A percentile compares a stretch with the other conserved stretches of the same genome.
phyloP scores from a whole-genome alignment of 2,888 invertebrate genomes.

The Dermolepida albohirtum region DNA sequence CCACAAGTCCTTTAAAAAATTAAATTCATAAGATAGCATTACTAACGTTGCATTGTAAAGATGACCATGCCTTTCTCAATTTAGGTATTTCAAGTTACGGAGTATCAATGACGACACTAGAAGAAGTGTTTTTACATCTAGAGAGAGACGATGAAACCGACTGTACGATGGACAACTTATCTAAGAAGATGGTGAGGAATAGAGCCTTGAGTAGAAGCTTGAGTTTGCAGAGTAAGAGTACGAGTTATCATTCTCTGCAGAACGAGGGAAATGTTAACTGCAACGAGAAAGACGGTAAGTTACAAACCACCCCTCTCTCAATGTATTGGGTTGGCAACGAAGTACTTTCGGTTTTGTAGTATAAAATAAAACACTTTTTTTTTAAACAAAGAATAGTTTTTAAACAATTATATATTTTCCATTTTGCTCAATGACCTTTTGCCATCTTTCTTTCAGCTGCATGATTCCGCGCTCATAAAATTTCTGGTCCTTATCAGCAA shows the following conservation, averaged over 20 bases:
- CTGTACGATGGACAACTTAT: conserved; percentile 76
- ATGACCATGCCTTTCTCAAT: not conserved
- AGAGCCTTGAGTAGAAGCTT: conserved; percentile 78
- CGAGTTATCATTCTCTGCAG: conserved; percentile 79
- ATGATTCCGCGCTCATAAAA: too few relatives aligned
- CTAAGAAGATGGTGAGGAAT: conserved; percentile 79
- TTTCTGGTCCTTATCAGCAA: too few relatives aligned
- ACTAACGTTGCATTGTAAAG: too few relatives aligned
- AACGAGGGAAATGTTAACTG: conserved; percentile 64
- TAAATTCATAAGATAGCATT: too few relatives aligned
- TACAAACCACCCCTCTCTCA: not conserved
- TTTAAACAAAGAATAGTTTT: too few relatives aligned
- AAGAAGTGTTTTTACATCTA: conserved; percentile 86
- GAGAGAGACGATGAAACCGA: conserved; percentile 78
- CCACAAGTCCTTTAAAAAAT: too few relatives aligned
- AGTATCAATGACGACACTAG: conserved; percentile 89
- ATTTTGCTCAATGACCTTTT: too few relatives aligned
- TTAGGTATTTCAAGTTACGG: conserved; percentile 83
- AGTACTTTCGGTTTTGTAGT: too few relatives aligned
- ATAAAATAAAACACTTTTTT: too few relatives aligned
- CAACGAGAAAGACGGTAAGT: conserved; percentile 44
- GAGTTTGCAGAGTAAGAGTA: conserved; percentile 79
- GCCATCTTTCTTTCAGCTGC: too few relatives aligned
- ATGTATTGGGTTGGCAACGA: not conserved
- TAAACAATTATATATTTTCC: too few relatives aligned